These are phyloP conservation scores for Catharus bicknelli DNA, from an alignment of 2,113 vertebrate genomes.

Conservation along the genomic window DNA sequence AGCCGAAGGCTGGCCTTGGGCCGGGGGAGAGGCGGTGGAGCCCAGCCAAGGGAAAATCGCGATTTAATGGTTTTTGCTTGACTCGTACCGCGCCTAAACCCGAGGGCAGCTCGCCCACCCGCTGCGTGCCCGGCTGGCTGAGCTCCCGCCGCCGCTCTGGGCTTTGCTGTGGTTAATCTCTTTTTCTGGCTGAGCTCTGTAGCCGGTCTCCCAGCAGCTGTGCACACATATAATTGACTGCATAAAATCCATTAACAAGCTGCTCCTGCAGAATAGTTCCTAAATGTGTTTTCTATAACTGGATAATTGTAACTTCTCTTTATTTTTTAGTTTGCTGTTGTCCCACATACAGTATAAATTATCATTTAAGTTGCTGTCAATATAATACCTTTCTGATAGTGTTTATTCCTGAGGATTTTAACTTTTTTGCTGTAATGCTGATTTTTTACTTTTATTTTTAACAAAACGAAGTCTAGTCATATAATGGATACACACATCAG, in stretches of 20 bases:
- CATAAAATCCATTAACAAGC: not conserved
- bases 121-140: not conserved
- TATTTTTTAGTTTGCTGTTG: not conserved
- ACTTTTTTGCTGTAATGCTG: not conserved
- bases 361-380: not conserved
- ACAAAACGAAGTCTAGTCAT: not conserved
- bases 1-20: not conserved
- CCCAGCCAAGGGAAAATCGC: rapidly evolving
- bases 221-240: not conserved
- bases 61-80: rapidly evolving
- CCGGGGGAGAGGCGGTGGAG: rapidly evolving
- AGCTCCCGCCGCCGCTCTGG: not conserved
- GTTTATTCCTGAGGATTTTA: not conserved
- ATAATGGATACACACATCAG: not conserved
- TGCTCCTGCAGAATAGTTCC: not conserved
- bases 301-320: not conserved
- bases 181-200: not conserved
- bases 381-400: not conserved
- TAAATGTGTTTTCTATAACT: not conserved
- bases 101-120: not conserved
- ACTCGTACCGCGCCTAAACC: rapidly evolving
- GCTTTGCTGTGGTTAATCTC: not conserved
- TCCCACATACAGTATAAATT: not conserved
- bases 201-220: not conserved
- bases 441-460: not conserved